A percentile compares a stretch with the other conserved stretches of the same genome.
Evolutionary conservation across 2,797 vertebrate genomes (phyloP).

Genomic region (Enteromius trimaculatus): DNA sequence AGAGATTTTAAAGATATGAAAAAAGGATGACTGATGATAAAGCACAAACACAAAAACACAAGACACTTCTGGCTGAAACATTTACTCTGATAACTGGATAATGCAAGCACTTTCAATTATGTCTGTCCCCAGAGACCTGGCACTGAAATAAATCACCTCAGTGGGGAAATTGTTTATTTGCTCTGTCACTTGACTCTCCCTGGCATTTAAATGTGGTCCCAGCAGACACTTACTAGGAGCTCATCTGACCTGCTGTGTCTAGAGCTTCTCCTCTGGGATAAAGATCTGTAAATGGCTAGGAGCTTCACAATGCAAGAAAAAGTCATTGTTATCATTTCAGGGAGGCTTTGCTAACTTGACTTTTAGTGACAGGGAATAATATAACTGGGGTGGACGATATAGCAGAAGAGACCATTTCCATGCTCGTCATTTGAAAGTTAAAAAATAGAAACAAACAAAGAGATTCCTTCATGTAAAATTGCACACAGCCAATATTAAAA

Average conservation of each 20-base stretch:
- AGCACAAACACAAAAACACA: background rate
- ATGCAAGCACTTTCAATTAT: conserved; percentile 67
- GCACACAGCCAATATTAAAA: background rate
- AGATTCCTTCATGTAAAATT: background rate
- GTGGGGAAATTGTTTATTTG: conserved; percentile 63
- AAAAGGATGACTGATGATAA: background rate
- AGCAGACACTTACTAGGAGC: conserved; percentile 52
- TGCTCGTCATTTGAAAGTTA: background rate
- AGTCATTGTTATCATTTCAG: background rate
- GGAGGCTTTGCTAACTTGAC: background rate
- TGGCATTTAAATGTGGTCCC: conserved; percentile 68
- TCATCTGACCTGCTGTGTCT: conserved; percentile 45
- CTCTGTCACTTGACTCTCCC: conserved; percentile 62
- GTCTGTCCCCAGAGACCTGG: conserved; percentile 62
- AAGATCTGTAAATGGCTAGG: conserved; percentile 47
- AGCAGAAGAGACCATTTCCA: background rate
- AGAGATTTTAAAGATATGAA: background rate
- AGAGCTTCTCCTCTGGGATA: conserved; percentile 51
- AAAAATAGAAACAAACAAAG: background rate
- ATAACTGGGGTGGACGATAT: background rate
- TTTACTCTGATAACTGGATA: conserved; percentile 64
- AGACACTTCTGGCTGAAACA: conserved; percentile 60
- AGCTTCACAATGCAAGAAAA: background rate
- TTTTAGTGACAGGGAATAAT: background rate
- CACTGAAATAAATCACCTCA: conserved; percentile 59